phyloP scores from a whole-genome alignment of 2,888 invertebrate species.

The Buathra laborator region DNA sequence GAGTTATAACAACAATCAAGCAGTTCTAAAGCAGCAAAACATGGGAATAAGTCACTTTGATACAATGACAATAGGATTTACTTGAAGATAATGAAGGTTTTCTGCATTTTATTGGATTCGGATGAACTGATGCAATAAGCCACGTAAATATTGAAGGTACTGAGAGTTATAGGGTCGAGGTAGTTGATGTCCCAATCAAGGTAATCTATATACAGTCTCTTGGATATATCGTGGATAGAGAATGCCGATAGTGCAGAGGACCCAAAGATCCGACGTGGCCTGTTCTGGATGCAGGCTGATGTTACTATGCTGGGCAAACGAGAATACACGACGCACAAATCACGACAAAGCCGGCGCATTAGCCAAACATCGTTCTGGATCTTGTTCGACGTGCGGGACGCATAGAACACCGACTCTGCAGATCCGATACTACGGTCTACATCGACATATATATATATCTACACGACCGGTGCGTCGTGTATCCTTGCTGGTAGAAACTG shows the following conservation, averaged over 20 bases:
- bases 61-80: background rate
- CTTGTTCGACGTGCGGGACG: slow-evolving; percentile 72
- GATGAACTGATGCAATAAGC: background rate
- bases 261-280: slow-evolving; percentile 29
- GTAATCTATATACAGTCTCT: background rate
- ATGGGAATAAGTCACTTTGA: no score
- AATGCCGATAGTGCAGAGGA: slow-evolving; percentile 5
- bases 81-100: background rate
- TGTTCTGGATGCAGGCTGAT: slow-evolving; percentile 33
- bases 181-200: background rate
- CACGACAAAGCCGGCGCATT: slow-evolving; percentile 72
- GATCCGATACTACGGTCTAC: slow-evolving; percentile 66
- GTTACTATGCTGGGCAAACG: slow-evolving; percentile 51
- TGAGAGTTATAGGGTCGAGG: background rate
- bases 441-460: slow-evolving; percentile 71
- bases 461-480: slow-evolving; percentile 79
- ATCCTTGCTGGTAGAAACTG: slow-evolving; percentile 59
- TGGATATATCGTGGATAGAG: background rate
- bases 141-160: background rate
- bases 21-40: no score
- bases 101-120: background rate
- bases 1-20: no score
- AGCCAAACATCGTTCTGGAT: slow-evolving; percentile 70
- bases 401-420: slow-evolving; percentile 52
- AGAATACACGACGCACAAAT: slow-evolving; percentile 79